These are phyloP conservation scores for Halocynthia roretzi DNA, from an alignment of 23 tunicate species.

Conservation along the genomic window DNA sequence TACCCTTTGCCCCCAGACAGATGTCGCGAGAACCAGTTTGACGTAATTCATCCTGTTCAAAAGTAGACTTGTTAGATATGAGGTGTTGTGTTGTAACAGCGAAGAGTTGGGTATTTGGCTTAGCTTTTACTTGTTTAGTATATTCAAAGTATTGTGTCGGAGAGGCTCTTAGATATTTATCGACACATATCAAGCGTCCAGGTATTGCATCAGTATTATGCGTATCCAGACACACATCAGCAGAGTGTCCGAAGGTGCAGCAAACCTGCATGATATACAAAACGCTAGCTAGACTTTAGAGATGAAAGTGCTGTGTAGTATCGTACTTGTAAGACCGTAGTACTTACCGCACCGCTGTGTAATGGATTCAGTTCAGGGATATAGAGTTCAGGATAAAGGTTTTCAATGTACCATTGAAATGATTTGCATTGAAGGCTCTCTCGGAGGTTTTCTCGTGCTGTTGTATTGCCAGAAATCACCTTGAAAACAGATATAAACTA, in stretches of 20 bases:
- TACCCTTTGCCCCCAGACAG: conserved; percentile 54
- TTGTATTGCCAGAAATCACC: conserved; percentile 53
- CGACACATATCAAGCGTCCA: conserved; percentile 68
- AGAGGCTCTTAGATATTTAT: conserved; percentile 20
- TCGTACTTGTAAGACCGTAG: too few relatives aligned
- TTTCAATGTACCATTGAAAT: conserved; percentile 71
- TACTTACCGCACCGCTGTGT: conserved; percentile 82
- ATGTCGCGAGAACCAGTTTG: conserved; percentile 74
- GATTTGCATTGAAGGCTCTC: conserved; percentile 64
- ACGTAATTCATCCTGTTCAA: conserved; percentile 62
- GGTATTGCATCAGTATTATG: conserved; percentile 50
- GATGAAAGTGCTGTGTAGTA: too few relatives aligned
- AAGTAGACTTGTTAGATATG: neutral
- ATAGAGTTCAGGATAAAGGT: conserved; percentile 75
- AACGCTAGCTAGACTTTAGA: too few relatives aligned
- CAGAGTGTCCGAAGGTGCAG: conserved; percentile 60
- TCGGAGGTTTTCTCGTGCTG: conserved; percentile 35
- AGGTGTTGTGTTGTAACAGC: neutral
- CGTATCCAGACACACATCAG: conserved; percentile 73
- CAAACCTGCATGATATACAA: conserved; percentile 80
- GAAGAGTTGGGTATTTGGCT: neutral
- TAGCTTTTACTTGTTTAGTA: conserved; percentile 59
- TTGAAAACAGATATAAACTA: too few relatives aligned
- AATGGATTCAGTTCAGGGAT: conserved; percentile 76
- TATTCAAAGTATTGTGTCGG: conserved; percentile 70